Conservation (phyloP, 2,888 invertebrate species). For the Euspilapteryx auroguttella region DNA sequence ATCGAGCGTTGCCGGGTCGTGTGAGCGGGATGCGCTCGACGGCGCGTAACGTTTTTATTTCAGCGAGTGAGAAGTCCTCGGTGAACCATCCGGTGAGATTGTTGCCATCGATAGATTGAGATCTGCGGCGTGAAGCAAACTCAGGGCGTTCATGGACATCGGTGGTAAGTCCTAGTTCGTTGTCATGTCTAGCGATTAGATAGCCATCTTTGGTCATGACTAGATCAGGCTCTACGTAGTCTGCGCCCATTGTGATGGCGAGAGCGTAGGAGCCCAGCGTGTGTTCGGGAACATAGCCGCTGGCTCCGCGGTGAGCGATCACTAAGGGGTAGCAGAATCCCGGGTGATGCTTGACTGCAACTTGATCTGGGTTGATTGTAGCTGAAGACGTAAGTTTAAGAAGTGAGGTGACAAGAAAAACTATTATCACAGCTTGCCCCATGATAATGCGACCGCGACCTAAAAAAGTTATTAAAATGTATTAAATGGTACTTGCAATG, state of each 20-base stretch:
- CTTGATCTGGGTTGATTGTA: too few species aligned
- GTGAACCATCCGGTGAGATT: conserved; percentile 5
- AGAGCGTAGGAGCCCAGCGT: conserved; percentile 6
- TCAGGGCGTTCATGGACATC: conserved; percentile 5
- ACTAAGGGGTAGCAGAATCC: conserved; percentile 1
- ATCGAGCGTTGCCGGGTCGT: conserved; percentile 6
- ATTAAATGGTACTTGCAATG: neutral
- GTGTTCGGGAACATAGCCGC: conserved; percentile 7
- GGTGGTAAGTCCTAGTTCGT: conserved; percentile 4
- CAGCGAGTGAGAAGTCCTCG: conserved; percentile 5
- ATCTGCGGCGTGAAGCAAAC: conserved; percentile 3
- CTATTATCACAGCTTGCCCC: neutral
- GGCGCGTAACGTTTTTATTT: conserved; percentile 5
- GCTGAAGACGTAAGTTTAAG: neutral
- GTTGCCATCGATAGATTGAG: conserved; percentile 3
- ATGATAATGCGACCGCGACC: too few species aligned
- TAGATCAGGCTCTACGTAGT: conserved; percentile 7
- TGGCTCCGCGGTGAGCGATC: conserved; percentile 6
- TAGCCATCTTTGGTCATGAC: conserved; percentile 6
- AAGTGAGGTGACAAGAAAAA: neutral
- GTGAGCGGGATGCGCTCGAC: conserved; percentile 3
- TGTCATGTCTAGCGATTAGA: conserved; percentile 6
- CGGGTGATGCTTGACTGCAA: neutral
- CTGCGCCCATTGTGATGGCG: conserved; percentile 7
- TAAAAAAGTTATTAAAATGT: too few species aligned